Evolutionary conservation across 2,888 invertebrate species (phyloP), one percentile per base, ranked within the genome.

Genomic region (Idaea aversata): DNA sequence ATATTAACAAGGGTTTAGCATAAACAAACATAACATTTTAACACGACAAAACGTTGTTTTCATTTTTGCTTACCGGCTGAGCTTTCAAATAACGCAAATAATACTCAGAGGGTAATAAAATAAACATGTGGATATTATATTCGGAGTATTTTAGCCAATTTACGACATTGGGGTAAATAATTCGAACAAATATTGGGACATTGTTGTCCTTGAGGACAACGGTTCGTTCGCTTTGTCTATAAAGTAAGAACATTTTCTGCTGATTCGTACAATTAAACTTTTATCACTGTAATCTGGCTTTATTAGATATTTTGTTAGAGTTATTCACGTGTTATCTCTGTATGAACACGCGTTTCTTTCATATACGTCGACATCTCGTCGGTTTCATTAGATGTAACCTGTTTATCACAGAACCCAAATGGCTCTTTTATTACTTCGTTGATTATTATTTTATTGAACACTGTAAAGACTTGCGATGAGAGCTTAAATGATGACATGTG

Each of bases 141-240:
- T 13, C 47, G 47, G 25, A 13, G 47, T 47, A 47, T 47, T 47
- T 47, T 47, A 47, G 36, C 5, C 7, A 13, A 47, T 47, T 47
- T 47, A 47, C 47, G 47, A 47, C 47, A 47, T 47, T 47, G 7
- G 47, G 47, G 47, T 47, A 47, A 47, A 47, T 47, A 13, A 47
- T 47, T 47, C 13, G 47, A 10, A 10, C 47, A 47, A 47, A 47
- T 47, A 13, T 47, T 47, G 47, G 4, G 47, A 47, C 47, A 47
- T 47, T 47, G 47, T 47, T 60, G 69, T 66, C 62, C 66, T 69
- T 69, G 60, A 62, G 57, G 65, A 66, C 7, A 63, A 63, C 61
- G 65, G 57, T 64, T 15, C 25, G 25, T 62, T 62, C 63, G 34
- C 61, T 61, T 61, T 59, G 59, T 34, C 34, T 59, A 59, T 4